Conservation (phyloP, 2,888 invertebrate species). For the Oscheius sp. region DNA sequence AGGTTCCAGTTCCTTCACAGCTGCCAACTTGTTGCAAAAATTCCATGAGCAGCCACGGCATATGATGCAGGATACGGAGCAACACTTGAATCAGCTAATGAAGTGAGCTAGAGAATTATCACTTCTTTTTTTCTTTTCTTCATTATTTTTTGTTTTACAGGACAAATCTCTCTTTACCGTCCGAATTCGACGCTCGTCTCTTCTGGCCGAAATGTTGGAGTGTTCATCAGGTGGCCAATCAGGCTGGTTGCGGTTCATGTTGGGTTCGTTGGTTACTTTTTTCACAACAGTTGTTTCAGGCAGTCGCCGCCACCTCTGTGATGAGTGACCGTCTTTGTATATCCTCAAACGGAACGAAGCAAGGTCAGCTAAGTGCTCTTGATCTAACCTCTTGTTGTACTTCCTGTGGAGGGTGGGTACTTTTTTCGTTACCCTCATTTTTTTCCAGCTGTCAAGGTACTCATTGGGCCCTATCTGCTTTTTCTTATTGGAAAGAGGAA, state of each 20-base stretch:
- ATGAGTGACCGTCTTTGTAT: constrained; percentile 71
- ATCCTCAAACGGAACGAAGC: constrained; percentile 66
- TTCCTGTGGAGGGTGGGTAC: constrained; percentile 66
- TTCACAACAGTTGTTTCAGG: constrained; percentile 30
- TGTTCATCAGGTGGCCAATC: constrained; percentile 44
- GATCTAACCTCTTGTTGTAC: constrained; percentile 71
- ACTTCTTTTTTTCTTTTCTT: background rate
- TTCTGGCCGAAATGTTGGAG: constrained; percentile 65
- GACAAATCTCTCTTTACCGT: constrained; percentile 55
- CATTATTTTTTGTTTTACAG: constrained; percentile 25
- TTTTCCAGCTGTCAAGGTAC: constrained; percentile 53
- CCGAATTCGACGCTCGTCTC: constrained; percentile 68
- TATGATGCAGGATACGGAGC: constrained; percentile 31
- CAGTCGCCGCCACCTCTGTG: constrained; percentile 48
- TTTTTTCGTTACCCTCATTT: background rate
- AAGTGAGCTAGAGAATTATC: constrained; percentile 18
- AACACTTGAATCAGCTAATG: constrained; percentile 29
- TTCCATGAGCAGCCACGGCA: constrained; percentile 5
- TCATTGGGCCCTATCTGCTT: constrained; percentile 50
- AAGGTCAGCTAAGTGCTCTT: constrained; percentile 70
- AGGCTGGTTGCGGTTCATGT: constrained; percentile 56
- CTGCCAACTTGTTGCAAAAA: constrained; percentile 9
- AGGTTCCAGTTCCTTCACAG: constrained; percentile 35
- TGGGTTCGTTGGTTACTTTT: constrained; percentile 36
- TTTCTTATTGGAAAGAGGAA: constrained; percentile 53